Evolutionary conservation across 2,888 invertebrate genomes (phyloP), one percentile per base, ranked within the genome.

Genomic region (Callimorpha dominula): DNA sequence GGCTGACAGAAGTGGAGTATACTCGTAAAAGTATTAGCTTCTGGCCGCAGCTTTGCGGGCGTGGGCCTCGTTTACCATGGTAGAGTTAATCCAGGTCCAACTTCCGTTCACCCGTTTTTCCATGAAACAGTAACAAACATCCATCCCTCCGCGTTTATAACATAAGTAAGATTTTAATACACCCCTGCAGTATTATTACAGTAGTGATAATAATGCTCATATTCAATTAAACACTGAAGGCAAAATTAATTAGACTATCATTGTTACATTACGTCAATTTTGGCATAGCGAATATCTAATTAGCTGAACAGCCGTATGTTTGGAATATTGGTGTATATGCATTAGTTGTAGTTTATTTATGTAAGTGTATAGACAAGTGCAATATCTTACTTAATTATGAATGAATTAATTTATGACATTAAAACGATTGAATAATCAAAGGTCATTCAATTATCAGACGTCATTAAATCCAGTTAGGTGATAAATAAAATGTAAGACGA

Each of bases 221-320:
- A n/a, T 49, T 17, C 67, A 67, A 42, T 60, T 20, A 14, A 46
- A 46, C 2, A 15, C 6, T 63, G 42, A 43, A 72, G 72, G 68
- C 68, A 50, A 68, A 68, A 80, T 73, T 50, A 78, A 84, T 85
- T 85, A 85, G 78, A 63, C 54, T 8, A 63, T 65, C 77, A 79
- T 77, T 71, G 78, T 75, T 70, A 81, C 75, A 72, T 80, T 77
- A 79, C 76, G 78, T 76, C n/a, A 64, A 67, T 80, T 80, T 81
- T 78, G 65, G 81, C 85, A 77, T 74, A 77, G 67, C 70, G 66
- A 73, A 76, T 70, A 76, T 78, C 8, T 67, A 71, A 71, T 69
- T 50, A 66, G 49, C 74, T 75, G 75, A 73, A 78, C 49, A 11
- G 49, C 46, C 46, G 62, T 64, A 64, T 42, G 8, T 17, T 15